These are phyloP conservation scores for Orthonyx spaldingii DNA, from an alignment of 2,113 vertebrate genomes.

Conservation along the genomic window DNA sequence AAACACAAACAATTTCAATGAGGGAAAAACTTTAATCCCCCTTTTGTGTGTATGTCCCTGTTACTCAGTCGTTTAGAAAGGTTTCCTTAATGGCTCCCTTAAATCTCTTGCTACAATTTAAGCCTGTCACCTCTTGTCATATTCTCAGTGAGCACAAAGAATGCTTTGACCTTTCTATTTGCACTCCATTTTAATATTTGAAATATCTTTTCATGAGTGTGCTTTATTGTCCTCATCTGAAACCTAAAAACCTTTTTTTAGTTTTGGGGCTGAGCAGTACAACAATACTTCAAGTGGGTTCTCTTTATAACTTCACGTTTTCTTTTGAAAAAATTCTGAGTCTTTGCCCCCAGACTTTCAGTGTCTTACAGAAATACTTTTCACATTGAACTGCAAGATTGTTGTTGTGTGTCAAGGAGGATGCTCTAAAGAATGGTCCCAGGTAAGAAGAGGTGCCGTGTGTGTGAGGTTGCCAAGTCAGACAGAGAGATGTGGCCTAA, in stretches of 20 bases:
- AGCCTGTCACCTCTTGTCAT: neutral
- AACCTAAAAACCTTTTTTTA: neutral
- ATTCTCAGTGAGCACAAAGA: neutral
- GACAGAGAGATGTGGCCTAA: neutral
- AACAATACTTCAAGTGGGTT: neutral
- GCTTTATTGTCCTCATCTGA: neutral
- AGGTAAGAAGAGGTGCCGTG: neutral
- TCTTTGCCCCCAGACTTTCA: neutral
- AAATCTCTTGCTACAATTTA: neutral
- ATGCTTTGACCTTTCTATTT: neutral
- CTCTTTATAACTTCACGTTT: neutral
- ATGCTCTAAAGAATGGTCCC: neutral
- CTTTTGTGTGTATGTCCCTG: neutral
- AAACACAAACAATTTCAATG: neutral
- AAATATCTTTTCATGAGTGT: neutral
- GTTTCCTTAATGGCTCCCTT: neutral
- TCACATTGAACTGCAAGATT: neutral
- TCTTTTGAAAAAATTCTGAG: neutral
- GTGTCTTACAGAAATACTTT: neutral
- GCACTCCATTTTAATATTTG: neutral
- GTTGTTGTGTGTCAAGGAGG: neutral
- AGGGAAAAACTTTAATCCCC: neutral
- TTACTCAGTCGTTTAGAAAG: neutral
- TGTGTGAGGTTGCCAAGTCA: neutral
- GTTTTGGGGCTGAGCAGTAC: neutral